These are phyloP conservation scores for Thelaira solivaga DNA, from an alignment of 2,888 invertebrate species.

Conservation along the genomic window DNA sequence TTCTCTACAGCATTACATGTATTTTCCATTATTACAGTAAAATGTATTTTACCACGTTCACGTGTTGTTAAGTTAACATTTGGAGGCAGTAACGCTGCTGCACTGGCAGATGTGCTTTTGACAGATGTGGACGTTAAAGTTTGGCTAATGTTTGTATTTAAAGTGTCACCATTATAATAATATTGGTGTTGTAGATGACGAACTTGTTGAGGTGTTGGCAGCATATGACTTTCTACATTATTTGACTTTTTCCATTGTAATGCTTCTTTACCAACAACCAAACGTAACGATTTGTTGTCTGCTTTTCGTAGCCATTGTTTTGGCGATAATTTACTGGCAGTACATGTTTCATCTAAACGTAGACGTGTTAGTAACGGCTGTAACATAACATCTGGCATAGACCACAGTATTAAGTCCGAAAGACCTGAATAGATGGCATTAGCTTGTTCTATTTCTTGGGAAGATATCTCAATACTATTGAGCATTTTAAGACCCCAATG, in stretches of 20 bases:
- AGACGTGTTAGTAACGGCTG: constrained; percentile 86
- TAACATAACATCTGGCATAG: constrained; percentile 86
- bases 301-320: constrained; percentile 85
- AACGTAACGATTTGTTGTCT: constrained; percentile 85
- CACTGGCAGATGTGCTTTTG: not conserved
- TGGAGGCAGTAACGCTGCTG: constrained; percentile 49
- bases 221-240: not conserved
- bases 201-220: constrained; percentile 42
- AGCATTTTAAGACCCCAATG: constrained; percentile 92
- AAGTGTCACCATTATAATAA: constrained; percentile 16
- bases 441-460: constrained; percentile 83
- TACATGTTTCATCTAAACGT: constrained; percentile 81
- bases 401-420: constrained; percentile 87
- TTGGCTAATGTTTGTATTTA: constrained; percentile 29
- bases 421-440: constrained; percentile 85
- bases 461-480: constrained; percentile 80
- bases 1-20: constrained; percentile 88
- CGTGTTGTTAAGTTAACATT: constrained; percentile 79
- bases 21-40: constrained; percentile 84
- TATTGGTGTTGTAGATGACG: constrained; percentile 42
- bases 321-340: constrained; percentile 78
- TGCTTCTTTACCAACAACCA: constrained; percentile 91
- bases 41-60: constrained; percentile 85
- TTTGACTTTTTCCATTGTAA: constrained; percentile 82
- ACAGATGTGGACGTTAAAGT: constrained; percentile 3